A percentile compares a stretch with the other conserved stretches of the same genome.
Conservation (phyloP, 2,888 invertebrate genomes). For the Campoplex capitator region DNA sequence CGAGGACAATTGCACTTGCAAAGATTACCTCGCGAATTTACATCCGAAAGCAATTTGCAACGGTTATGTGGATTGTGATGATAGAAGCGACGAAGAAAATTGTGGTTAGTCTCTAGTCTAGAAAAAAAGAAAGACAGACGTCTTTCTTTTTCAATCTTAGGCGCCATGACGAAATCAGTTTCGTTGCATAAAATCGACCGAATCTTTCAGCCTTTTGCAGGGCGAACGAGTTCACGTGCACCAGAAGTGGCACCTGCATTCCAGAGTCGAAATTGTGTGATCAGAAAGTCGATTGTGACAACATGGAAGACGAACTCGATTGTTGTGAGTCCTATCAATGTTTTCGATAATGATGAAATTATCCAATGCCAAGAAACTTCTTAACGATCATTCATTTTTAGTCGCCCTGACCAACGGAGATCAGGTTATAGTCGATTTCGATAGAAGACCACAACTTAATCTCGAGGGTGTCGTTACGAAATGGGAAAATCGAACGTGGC, state of each 20-base stretch:
- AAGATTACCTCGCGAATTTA: slow-evolving; percentile 87
- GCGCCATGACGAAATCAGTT: background rate
- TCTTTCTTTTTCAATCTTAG: slow-evolving; percentile 4
- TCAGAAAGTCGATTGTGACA: slow-evolving; percentile 87
- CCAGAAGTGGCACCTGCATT: slow-evolving; percentile 88
- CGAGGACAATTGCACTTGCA: slow-evolving; percentile 90
- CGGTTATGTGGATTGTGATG: slow-evolving; percentile 90
- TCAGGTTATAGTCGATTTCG: slow-evolving; percentile 87
- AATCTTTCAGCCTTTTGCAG: slow-evolving; percentile 86
- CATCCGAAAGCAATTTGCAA: slow-evolving; percentile 89
- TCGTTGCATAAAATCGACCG: background rate
- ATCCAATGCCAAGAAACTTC: background rate
- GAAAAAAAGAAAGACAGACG: too few relatives aligned
- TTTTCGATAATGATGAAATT: background rate
- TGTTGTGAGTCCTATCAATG: slow-evolving; percentile 86
- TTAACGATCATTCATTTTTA: slow-evolving; percentile 77
- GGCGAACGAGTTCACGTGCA: slow-evolving; percentile 88
- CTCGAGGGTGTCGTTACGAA: slow-evolving; percentile 88
- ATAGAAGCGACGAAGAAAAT: slow-evolving; percentile 90
- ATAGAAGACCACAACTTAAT: slow-evolving; percentile 87
- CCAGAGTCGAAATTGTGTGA: slow-evolving; percentile 88
- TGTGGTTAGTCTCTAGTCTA: slow-evolving; percentile 87
- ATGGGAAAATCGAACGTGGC: slow-evolving; percentile 88
- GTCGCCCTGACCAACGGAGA: slow-evolving; percentile 89
- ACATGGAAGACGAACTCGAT: slow-evolving; percentile 91